Conservation (phyloP, 2,888 invertebrate species). For the Celastrina argiolus region DNA sequence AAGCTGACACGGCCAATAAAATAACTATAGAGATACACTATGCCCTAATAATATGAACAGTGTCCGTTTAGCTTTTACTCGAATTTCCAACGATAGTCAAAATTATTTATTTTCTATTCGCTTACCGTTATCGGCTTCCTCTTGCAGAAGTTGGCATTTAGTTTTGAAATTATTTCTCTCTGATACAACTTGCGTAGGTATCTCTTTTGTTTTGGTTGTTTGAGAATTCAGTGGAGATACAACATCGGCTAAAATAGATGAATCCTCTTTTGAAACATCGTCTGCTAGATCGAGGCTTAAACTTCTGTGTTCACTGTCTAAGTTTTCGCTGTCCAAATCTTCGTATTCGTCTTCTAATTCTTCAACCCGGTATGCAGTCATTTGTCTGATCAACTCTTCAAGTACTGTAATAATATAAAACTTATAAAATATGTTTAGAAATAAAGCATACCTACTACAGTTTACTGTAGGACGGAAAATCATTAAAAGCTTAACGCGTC, state of each 20-base stretch:
- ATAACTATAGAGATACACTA: not conserved
- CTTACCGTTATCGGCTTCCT: constrained; percentile 62
- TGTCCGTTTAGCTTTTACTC: not conserved
- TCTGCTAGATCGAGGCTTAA: constrained; percentile 36
- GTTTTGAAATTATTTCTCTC: constrained; percentile 62
- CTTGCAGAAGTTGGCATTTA: constrained; percentile 76
- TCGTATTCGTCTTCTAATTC: constrained; percentile 73
- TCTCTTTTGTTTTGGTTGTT: constrained; percentile 44
- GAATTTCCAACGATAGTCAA: too few species aligned
- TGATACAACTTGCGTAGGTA: constrained; percentile 48
- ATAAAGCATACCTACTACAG: not conserved
- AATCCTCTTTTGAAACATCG: constrained; percentile 39
- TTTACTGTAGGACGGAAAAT: too few species aligned
- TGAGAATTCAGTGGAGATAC: constrained; percentile 60
- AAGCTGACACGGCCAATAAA: not conserved
- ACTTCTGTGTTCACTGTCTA: constrained; percentile 38
- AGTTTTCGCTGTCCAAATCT: constrained; percentile 50
- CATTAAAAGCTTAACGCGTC: not conserved
- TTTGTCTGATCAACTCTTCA: constrained; percentile 84
- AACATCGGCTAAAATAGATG: constrained; percentile 49
- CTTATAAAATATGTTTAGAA: not conserved
- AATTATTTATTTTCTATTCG: constrained; percentile 24
- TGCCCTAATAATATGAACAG: not conserved
- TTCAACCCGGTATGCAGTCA: constrained; percentile 73
- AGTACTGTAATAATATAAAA: constrained; percentile 63